phyloP scores from a whole-genome alignment of 2,797 vertebrate genomes.

The Thripadectes ignobilis region DNA sequence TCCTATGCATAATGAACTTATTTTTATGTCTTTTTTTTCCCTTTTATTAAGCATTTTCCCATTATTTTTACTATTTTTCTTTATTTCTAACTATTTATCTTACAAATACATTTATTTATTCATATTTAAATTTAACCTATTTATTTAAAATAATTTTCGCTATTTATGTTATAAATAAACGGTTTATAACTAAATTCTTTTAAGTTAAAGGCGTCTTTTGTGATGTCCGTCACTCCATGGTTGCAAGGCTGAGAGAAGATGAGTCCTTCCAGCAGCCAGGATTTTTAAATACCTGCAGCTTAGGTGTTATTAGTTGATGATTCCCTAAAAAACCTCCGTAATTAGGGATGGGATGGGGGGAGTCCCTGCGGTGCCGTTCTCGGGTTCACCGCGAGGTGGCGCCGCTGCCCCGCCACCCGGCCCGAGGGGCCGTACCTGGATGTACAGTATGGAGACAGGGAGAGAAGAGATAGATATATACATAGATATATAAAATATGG shows the following conservation, averaged over 20 bases:
- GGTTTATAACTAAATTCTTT: background rate
- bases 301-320: background rate
- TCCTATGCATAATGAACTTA: background rate
- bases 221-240: accelerated
- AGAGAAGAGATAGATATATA: no score
- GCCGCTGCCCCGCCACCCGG: background rate
- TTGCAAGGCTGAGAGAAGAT: background rate
- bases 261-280: background rate
- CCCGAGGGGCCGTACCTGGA: background rate
- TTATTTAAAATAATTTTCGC: background rate
- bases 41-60: background rate
- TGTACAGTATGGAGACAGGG: background rate
- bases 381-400: constrained; percentile 63
- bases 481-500: background rate
- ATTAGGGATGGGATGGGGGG: background rate
- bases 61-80: background rate
- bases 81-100: background rate
- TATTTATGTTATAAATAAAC: background rate
- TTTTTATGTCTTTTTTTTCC: background rate
- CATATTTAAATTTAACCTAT: background rate
- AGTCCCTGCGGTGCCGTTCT: background rate
- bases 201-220: background rate
- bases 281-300: background rate
- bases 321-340: background rate
- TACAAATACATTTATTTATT: no score